A percentile compares a stretch with the other conserved stretches of the same genome.
phyloP scores from a whole-genome alignment of 2,888 invertebrate species.

The Dascillus cervinus region DNA sequence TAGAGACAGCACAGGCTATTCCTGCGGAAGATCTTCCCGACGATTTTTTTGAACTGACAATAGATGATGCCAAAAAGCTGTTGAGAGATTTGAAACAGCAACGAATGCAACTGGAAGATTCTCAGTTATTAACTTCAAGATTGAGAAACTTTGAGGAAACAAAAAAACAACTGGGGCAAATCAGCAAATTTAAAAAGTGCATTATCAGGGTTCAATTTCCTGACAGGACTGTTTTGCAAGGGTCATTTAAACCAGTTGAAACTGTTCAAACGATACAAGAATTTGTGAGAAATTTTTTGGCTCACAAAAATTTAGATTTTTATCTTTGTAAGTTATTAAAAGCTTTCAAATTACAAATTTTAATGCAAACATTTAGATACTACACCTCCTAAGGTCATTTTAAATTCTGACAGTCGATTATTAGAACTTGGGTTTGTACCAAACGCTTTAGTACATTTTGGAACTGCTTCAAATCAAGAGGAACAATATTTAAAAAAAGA shows the following conservation, averaged over 20 bases:
- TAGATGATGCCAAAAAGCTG: constrained; percentile 71
- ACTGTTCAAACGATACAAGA: constrained; percentile 61
- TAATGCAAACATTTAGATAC: constrained; percentile 51
- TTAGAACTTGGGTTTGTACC: constrained; percentile 71
- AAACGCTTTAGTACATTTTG: constrained; percentile 68
- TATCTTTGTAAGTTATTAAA: constrained; percentile 63
- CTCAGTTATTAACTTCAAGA: constrained; percentile 62
- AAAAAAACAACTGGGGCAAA: constrained; percentile 48
- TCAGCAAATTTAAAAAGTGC: constrained; percentile 64
- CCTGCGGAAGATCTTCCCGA: constrained; percentile 71
- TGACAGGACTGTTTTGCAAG: constrained; percentile 78
- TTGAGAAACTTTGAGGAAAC: constrained; percentile 53
- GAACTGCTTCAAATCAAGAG: constrained; percentile 41
- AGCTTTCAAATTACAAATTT: constrained; percentile 1
- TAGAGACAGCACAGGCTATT: constrained; percentile 52
- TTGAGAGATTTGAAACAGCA: constrained; percentile 64
- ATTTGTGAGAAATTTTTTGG: constrained; percentile 67
- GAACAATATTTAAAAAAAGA: constrained; percentile 51
- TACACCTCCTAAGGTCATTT: constrained; percentile 70
- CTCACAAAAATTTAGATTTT: constrained; percentile 58
- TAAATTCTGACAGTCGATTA: constrained; percentile 55
- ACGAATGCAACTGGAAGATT: constrained; percentile 58
- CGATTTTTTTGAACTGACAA: constrained; percentile 80
- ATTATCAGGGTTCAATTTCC: constrained; percentile 84
- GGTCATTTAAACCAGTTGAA: constrained; percentile 71